Evolutionary conservation across 2,797 vertebrate species (phyloP), one percentile per base, ranked within the genome.

Genomic region (Threskiornis aethiopicus): DNA sequence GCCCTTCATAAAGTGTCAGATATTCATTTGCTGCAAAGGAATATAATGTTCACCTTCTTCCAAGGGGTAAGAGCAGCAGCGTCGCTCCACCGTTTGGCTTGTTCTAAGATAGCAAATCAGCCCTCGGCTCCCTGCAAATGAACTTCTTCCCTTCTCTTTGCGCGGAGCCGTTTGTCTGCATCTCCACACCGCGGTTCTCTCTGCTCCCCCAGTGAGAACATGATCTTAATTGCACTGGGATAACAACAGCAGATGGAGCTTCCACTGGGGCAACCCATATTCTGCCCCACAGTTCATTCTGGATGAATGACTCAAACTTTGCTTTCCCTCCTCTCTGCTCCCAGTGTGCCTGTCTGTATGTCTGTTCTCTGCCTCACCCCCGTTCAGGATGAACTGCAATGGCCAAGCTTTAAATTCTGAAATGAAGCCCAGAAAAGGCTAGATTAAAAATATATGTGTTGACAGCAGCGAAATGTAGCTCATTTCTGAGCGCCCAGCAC

Each of bases 41-140:
- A 99, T 67, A 98, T 99, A 83, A 98, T 99, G 98, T 99, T 99
- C 91, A 96, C 98, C 91, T 99, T 99, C 98, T 99, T 99, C 96
- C 99, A 99, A 84, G 99, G 99, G 98, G 99, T 99, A 87, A 97
- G 99, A 54, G 41, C n/a, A 16, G 55, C 4, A 2, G 28, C 47
- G 2, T 18, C 6, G 0, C 42, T 66, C 28, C 35, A 6, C 39
- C 10, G 1, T 52, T 62, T 79, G 64, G 39, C 58, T 86, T 62
- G 8, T 61, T 69, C 41, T 3, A 7, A 46, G 67, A 6, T 5
- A 70, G 35, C 39, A 54, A n/a, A 42, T 12, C n/a, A 61, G 33
- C 29, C 77, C 33, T 29, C 37, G 61, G 73, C 80, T 85, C 16
- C 55, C 57, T 37, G 20, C 55, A 57, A 33, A 57, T 11, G 29